Evolutionary conservation across 2,797 vertebrate genomes (phyloP).

Genomic region (Pelochelys cantorii): DNA sequence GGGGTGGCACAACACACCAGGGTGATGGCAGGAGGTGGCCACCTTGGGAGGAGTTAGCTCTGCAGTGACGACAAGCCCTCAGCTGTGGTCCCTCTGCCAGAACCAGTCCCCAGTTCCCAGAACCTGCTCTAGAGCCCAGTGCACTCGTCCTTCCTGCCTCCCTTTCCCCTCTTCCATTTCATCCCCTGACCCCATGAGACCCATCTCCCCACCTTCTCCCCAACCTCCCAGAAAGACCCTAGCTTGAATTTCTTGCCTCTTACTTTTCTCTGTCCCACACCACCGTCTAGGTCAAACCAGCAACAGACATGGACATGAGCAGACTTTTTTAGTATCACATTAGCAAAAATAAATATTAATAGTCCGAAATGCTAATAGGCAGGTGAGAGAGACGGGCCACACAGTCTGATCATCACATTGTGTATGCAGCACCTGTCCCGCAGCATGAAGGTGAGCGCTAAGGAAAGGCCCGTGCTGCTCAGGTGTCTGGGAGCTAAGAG

Average conservation of each 20-base stretch:
- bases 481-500: background rate
- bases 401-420: background rate
- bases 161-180: background rate
- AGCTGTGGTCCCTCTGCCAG: background rate
- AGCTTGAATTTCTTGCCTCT: background rate
- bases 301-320: background rate
- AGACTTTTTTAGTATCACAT: background rate
- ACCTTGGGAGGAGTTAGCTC: background rate
- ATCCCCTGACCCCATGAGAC: background rate
- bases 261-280: background rate
- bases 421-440: background rate
- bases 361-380: background rate
- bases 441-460: background rate
- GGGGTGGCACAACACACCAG: background rate
- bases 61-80: background rate
- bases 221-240: background rate
- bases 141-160: no score
- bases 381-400: background rate
- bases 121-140: background rate
- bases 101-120: background rate
- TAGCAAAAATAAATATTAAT: constrained; percentile 22
- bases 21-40: background rate
- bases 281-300: background rate
- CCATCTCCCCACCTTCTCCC: background rate
- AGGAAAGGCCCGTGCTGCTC: fast-evolving